Base-by-base conservation (phyloP, 2,113 vertebrate species). In the Pholis gunnellus region DNA sequence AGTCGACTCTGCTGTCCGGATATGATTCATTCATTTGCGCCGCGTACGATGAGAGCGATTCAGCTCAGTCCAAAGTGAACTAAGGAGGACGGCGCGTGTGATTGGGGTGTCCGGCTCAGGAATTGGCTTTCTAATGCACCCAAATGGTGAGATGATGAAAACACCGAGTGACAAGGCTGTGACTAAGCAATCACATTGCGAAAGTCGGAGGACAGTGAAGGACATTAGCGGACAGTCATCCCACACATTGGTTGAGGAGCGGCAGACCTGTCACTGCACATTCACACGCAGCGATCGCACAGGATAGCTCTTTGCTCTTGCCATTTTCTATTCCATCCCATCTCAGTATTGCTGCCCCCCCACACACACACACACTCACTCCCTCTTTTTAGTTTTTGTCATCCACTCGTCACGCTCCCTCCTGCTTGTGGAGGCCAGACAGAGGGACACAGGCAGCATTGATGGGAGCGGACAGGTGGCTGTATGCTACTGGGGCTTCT, bases 161-260 rank as follows among this genome's bases (percentile, higher is more conserved):
- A 94, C 86, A 40, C 65, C 67, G 73, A 89, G 83, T 56, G 91
- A 91, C 91, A 90, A 79, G 73, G 83, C 86, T 85, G 87, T 92
- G 93, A 94, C 90, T 90, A 92, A 91, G 83, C 84, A 87, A 83
- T 93, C 89, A 81, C 78, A 50, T 27, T 11, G 69, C 1, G 46
- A 73, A 75, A 71, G 78, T 66, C 29, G 18, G 72, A 75, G 81
- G 88, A 87, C 86, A 84, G 82, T 86, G 87, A 92, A 84, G 88
- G 90, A 92, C 92, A 89, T 86, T 84, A 90, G 85, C 78, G 88
- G 89, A 91, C 87, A 87, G 82, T 92, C 81, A 79, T 88, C 86
- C 84, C 80, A 72, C 76, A 67, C 83, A 1, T 82, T 83, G 86
- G 75, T 78, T 78, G 87, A 83, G 77, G 78, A 78, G 61, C 87